Base-by-base conservation (phyloP, 2,888 invertebrate species). In the Melanotus villosus region DNA sequence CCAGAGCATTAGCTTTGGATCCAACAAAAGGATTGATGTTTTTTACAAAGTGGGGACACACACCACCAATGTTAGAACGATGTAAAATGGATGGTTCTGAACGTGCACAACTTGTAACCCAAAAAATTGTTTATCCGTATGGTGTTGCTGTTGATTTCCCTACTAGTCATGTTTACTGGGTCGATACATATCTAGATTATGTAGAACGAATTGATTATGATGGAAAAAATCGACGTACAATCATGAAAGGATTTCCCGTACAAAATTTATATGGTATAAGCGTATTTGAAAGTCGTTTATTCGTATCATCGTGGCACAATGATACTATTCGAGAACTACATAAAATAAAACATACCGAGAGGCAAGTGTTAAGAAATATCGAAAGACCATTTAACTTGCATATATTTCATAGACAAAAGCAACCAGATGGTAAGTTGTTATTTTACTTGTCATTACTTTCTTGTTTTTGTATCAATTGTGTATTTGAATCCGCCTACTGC, bases 201-300 rank as follows among this genome's bases (percentile, higher is more conserved):
- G 89, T 95, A 3, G 93, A 95, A 84, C 87, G 92, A 69, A 89
- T 92, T 18, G 90, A 93, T 85, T 95, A 95, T 84, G 88, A 92
- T 80, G 95, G 94, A 7, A 84, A 84, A 12, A 88, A 90, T 78
- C 86, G 93, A 63, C 85, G 84, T 79, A 91, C 91, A 3, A 85
- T 91, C 59, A 85, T 88, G 65, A 87, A 80, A 70, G 83, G 82
- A 36, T 79, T 82, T 10, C 85, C 90, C 88, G 89, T 89, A 16
- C 89, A 90, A 80, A 89, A 89, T 80, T 86, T 93, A 66, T 90
- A 90, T 78, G 90, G 91, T 58, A 88, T 95, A 43, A 90, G 91
- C 34, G 85, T 93, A 64, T 92, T 95, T 83, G 93, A 93, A 84
- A 90, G 90, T 79, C 87, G 87, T 79, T 84, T 95, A 74, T 95